Conservation (phyloP, 2,113 vertebrate species). For the Lycaon pictus region DNA sequence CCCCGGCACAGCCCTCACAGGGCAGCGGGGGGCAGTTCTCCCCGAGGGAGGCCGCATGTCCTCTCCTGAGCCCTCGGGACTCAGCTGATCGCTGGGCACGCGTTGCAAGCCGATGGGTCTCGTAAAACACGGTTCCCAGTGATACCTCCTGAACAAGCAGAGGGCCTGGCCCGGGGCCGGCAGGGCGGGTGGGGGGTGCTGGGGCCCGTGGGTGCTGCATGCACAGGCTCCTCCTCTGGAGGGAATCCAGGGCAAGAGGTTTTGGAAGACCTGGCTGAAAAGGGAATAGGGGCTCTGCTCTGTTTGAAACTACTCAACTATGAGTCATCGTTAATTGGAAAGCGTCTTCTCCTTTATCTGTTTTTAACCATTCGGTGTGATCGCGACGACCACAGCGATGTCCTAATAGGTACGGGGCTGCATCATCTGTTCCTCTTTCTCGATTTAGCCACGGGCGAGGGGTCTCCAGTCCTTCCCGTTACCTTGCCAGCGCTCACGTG, state of each 20-base stretch:
- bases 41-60: not conserved
- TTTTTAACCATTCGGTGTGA: not conserved
- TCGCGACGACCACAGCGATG: not conserved
- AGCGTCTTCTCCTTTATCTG: not conserved
- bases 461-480: not conserved
- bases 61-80: not conserved
- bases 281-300: not conserved
- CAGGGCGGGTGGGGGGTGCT: not conserved
- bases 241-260: too few species aligned
- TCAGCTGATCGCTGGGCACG: accelerated
- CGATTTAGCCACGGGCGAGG: too few species aligned
- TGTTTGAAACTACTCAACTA: not conserved
- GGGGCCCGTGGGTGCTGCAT: accelerated
- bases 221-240: not conserved
- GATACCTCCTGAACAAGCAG: too few species aligned
- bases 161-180: not conserved
- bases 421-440: not conserved
- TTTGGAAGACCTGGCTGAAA: not conserved
- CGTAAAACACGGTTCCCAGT: not conserved
- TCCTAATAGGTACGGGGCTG: too few species aligned
- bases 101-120: accelerated
- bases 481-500: accelerated
- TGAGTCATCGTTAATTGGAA: not conserved
- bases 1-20: accelerated
- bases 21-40: accelerated